Conservation (phyloP, 2,888 invertebrate genomes). For the Himalopsyche tibetana region DNA sequence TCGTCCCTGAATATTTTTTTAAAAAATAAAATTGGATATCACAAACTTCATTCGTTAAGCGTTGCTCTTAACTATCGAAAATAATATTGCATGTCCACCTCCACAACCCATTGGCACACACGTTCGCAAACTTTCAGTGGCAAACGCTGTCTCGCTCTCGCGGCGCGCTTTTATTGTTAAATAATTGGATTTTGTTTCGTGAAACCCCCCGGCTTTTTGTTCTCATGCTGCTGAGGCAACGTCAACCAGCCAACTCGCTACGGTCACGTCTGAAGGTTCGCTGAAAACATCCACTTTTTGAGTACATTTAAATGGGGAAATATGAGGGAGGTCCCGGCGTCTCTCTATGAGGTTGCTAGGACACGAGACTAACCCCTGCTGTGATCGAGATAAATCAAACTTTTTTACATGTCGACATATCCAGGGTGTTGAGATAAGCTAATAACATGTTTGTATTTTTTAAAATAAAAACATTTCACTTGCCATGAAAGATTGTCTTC, state of each 20-base stretch:
- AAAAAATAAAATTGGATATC: background rate
- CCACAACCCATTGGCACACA: background rate
- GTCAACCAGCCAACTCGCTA: constrained; percentile 53
- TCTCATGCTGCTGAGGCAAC: constrained; percentile 43
- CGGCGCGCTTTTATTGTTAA: constrained; percentile 66
- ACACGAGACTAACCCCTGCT: constrained; percentile 23
- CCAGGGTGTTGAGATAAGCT: background rate
- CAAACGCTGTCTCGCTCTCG: constrained; percentile 56
- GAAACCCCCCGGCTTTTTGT: constrained; percentile 59
- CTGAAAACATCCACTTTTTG: constrained; percentile 60
- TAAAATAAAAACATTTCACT: too few species aligned
- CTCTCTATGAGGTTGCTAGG: constrained; percentile 15
- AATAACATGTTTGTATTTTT: background rate
- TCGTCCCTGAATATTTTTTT: background rate
- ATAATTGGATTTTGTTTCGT: constrained; percentile 66
- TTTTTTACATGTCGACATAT: constrained; percentile 20
- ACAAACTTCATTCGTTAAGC: background rate
- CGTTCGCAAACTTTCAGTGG: constrained; percentile 6
- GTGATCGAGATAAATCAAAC: constrained; percentile 31
- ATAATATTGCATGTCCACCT: background rate
- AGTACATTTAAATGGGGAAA: constrained; percentile 57
- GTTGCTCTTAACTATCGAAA: background rate
- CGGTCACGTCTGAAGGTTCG: constrained; percentile 56
- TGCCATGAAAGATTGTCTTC: too few species aligned
- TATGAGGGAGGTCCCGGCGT: constrained; percentile 31